A percentile compares a stretch with the other conserved stretches of the same genome.
Conservation (phyloP, 2,797 vertebrate species). For the Cirrhinus molitorella region DNA sequence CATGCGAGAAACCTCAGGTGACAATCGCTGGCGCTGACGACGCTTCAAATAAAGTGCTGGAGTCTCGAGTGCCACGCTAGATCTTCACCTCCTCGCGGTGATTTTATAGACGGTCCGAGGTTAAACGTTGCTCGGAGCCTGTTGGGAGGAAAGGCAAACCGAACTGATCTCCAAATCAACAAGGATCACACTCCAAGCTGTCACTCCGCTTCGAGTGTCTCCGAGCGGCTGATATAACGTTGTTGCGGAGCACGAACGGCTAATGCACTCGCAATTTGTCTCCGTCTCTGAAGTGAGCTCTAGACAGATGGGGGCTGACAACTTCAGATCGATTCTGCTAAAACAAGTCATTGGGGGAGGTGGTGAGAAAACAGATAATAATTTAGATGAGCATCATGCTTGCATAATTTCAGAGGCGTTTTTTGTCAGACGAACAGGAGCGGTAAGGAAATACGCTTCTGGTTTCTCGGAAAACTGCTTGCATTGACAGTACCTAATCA, state of each 20-base stretch:
- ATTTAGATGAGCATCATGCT: conserved; percentile 25
- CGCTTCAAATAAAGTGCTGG: conserved; percentile 55
- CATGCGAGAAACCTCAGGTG: conserved; percentile 41
- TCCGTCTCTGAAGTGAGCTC: conserved; percentile 1
- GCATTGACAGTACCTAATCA: not conserved
- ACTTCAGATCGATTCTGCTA: conserved; percentile 44
- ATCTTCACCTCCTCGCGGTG: conserved; percentile 18
- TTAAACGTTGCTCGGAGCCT: conserved; percentile 49
- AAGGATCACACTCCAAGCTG: conserved; percentile 39
- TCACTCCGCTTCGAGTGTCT: conserved; percentile 31
- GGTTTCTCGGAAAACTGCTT: not conserved
- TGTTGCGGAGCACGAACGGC: conserved; percentile 10
- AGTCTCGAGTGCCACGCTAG: conserved; percentile 40
- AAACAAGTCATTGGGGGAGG: conserved; percentile 29
- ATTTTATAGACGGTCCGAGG: conserved; percentile 34
- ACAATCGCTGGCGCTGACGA: conserved; percentile 39
- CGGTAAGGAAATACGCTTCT: conserved; percentile 26
- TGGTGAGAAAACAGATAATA: conserved; percentile 38
- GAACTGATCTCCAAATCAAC: conserved; percentile 45
- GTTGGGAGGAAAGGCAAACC: conserved; percentile 42
- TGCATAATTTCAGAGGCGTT: conserved; percentile 3
- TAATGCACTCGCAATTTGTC: conserved; percentile 41
- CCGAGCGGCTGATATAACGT: conserved; percentile 12
- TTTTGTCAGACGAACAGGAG: not conserved
- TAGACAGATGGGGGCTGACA: conserved; percentile 48